Conservation (phyloP, 2,888 invertebrate genomes). For the Strigamia transsilvanica region DNA sequence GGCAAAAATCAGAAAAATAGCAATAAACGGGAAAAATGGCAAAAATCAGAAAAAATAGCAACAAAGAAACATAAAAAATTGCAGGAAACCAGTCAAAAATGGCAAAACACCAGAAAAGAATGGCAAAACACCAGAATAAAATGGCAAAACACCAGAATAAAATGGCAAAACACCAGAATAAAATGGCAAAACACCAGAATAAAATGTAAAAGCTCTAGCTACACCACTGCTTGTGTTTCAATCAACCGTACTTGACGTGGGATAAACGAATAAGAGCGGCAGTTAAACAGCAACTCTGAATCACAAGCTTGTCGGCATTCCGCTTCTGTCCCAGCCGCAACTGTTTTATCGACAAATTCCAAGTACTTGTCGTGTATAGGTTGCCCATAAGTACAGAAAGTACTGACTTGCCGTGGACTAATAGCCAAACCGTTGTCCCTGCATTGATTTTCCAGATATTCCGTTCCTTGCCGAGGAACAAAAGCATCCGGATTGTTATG, state of each 20-base stretch:
- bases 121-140: no score
- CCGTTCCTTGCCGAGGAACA: neutral
- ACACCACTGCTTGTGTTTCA: neutral
- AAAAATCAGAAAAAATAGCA: no score
- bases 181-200: no score
- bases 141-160: no score
- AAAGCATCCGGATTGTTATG: constrained; percentile 7
- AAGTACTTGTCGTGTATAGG: constrained; percentile 63
- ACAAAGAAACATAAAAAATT: no score
- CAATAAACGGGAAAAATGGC: no score
- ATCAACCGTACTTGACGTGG: constrained; percentile 50
- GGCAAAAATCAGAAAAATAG: no score
- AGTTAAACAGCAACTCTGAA: constrained; percentile 64
- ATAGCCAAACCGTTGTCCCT: neutral
- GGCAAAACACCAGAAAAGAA: no score
- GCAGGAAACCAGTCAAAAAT: no score
- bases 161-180: no score
- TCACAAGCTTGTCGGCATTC: constrained; percentile 66
- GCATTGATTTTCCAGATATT: constrained; percentile 10
- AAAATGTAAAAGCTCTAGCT: neutral
- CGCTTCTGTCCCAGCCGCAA: constrained; percentile 63
- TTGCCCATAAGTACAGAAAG: constrained; percentile 62
- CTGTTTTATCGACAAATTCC: constrained; percentile 64
- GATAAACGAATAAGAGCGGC: constrained; percentile 65
- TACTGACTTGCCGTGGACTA: constrained; percentile 38